phyloP scores from a whole-genome alignment of 2,888 invertebrate genomes.

The Unio pictorum region DNA sequence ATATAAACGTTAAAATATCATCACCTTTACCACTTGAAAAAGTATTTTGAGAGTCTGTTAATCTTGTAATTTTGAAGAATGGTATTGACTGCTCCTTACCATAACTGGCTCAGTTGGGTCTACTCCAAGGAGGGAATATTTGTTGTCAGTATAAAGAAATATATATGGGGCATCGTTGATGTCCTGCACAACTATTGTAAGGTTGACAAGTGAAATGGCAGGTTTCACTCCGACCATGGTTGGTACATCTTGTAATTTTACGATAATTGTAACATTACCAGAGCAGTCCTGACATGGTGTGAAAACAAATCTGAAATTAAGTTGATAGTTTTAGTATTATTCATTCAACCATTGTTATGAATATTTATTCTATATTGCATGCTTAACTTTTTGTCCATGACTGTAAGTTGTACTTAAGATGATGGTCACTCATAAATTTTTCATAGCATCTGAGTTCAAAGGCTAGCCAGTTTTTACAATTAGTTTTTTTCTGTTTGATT shows the following conservation, averaged over 20 bases:
- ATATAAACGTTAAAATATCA: no score
- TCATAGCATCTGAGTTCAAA: no score
- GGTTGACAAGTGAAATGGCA: slow-evolving; percentile 16
- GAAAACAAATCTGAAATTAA: slow-evolving; percentile 22
- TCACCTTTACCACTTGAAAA: background rate
- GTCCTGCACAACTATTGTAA: slow-evolving; percentile 22
- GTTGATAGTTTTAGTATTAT: background rate
- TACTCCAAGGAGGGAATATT: slow-evolving; percentile 13
- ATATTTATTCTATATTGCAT: no score
- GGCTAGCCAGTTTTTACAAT: no score
- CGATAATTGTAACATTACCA: slow-evolving; percentile 22
- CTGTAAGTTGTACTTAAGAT: no score
- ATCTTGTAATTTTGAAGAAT: background rate
- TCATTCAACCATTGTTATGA: no score
- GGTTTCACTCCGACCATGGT: slow-evolving; percentile 27
- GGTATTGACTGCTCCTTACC: slow-evolving; percentile 11
- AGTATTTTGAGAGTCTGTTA: background rate
- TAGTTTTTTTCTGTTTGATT: no score
- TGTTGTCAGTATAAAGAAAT: slow-evolving; percentile 21
- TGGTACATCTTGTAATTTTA: slow-evolving; percentile 32
- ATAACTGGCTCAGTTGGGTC: slow-evolving; percentile 33
- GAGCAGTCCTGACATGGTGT: slow-evolving; percentile 37
- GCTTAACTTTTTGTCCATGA: no score
- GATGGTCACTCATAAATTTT: no score
- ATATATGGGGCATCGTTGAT: slow-evolving; percentile 32